Conservation (phyloP, 2,888 invertebrate genomes). For the Penaeus monodon region DNA sequence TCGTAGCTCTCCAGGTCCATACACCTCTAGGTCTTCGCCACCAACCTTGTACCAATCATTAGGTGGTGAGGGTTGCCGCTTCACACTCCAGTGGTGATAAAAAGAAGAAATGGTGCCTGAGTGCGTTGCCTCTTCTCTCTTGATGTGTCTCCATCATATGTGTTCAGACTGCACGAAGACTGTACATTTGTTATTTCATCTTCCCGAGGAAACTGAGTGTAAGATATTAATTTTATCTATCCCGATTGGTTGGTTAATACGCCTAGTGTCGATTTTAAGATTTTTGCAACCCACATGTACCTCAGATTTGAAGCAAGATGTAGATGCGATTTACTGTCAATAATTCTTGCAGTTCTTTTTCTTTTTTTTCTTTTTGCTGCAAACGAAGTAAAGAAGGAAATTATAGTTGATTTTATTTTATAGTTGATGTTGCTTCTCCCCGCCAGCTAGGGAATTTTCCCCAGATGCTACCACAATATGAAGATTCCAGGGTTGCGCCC, state of each 20-base stretch:
- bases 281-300: constrained; percentile 3
- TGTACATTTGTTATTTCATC: constrained; percentile 1
- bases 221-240: constrained; percentile 8
- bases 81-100: constrained; percentile 16
- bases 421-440: constrained; percentile 25
- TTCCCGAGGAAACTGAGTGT: constrained; percentile 1
- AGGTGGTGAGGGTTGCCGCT: not conserved
- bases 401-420: not conserved
- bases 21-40: not conserved
- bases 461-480: constrained; percentile 38
- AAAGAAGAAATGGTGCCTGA: constrained; percentile 18
- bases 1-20: not conserved
- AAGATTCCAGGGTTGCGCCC: constrained; percentile 41
- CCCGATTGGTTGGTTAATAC: not conserved
- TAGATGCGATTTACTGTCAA: no score
- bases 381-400: not conserved
- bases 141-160: not conserved
- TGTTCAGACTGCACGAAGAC: not conserved
- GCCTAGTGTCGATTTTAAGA: not conserved
- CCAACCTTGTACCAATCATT: not conserved
- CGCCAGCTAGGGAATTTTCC: constrained; percentile 36
- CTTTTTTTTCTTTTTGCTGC: no score
- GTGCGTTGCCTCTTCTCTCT: constrained; percentile 17
- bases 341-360: no score
- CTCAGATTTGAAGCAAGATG: not conserved